Evolutionary conservation across 2,113 vertebrate genomes (phyloP), one percentile per base, ranked within the genome.

Genomic region (Gymnogyps californianus): DNA sequence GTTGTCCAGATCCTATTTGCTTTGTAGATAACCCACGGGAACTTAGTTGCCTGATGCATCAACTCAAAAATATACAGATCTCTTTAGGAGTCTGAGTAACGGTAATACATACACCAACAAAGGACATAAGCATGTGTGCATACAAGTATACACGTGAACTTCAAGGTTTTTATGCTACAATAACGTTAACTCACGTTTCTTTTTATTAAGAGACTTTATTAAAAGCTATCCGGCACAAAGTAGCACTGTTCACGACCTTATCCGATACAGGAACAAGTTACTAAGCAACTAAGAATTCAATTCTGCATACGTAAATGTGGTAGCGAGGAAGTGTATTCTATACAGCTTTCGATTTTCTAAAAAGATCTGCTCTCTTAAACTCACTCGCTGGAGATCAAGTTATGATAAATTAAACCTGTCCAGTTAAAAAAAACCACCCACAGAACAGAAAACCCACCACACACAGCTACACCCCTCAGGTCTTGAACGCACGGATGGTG

Each of bases 401-500:
- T 5, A 34, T 0, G 18, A 36, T 4, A 32, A 70, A 46, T 32
- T 28, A 65, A 80, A 52, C 1, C 4, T 13, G 7, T n/a, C 34
- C 40, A 36, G 44, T 49, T n/a, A 19, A 40, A 29, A 72, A 11
- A 17, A 29, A 2, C 16, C 52, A 2, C 38, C 8, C 10, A 34
- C 34, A 52, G 6, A 29, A 9, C 15, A 46, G 31, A 31, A 78
- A n/a, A 8, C 11, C 8, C 47, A n/a, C 10, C 11, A 9, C 40
- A 51, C n/a, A 14, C 4, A 26, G 54, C 10, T 4, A 22, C 62
- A 14, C 3, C 10, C 4, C 10, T 14, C 47, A 28, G 29, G 38
- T 7, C 44, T 40, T 42, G 12, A 46, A 18, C 0, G 1, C 9
- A 3, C 0, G 7, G 20, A 20, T 2, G 34, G 28, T 2, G 21